phyloP scores from a whole-genome alignment of 2,113 vertebrate species.

The Melozone crissalis region DNA sequence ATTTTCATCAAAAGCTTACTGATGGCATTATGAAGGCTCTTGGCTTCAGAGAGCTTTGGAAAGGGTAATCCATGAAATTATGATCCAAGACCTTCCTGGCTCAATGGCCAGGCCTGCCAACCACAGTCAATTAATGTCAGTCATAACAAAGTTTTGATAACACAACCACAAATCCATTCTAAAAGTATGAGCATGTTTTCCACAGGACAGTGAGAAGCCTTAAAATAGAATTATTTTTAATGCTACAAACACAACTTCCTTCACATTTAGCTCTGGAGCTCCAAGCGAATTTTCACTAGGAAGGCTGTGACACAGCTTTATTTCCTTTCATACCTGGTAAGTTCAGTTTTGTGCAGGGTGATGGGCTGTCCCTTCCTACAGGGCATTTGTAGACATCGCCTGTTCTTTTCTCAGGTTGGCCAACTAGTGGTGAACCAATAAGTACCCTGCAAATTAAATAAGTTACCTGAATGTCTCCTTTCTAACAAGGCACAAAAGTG shows the following conservation, averaged over 20 bases:
- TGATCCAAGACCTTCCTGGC: not conserved
- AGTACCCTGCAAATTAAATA: constrained; percentile 85
- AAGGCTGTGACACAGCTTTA: not conserved
- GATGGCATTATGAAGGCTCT: not conserved
- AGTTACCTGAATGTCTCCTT: not conserved
- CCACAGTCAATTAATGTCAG: not conserved
- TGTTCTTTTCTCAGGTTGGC: constrained; percentile 88
- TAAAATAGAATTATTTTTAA: not conserved
- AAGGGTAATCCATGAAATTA: not conserved
- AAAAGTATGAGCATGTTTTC: not conserved
- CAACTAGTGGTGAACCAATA: constrained; percentile 91
- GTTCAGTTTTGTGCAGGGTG: constrained; percentile 83
- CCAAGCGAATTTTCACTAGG: not conserved
- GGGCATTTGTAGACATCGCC: constrained; percentile 97
- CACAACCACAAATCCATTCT: not conserved
- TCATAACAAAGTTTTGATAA: not conserved
- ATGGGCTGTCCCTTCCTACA: constrained; percentile 72
- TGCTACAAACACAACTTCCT: not conserved
- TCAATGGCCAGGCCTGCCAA: not conserved
- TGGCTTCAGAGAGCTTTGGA: not conserved
- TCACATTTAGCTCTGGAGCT: not conserved
- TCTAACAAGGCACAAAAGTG: not conserved
- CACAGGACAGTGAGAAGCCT: not conserved
- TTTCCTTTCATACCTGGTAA: constrained; percentile 82
- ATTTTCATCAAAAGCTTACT: not conserved